Conservation (phyloP, 2,113 vertebrate species). For the Hippoglossus stenolepis region DNA sequence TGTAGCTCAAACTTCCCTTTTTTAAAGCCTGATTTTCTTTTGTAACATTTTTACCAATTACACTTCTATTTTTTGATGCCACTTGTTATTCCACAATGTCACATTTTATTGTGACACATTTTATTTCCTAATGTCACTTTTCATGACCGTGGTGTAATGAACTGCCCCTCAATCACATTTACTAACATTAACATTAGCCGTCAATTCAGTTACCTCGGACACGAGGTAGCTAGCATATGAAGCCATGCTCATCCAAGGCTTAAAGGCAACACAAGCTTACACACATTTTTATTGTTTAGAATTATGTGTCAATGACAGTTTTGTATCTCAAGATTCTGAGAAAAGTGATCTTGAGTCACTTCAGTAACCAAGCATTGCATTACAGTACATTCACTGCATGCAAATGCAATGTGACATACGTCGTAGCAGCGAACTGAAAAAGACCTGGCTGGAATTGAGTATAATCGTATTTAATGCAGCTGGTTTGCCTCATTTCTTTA, state of each 20-base stretch:
- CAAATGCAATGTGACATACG: not conserved
- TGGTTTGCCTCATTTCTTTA: conserved; percentile 19
- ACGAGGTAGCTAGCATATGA: not conserved
- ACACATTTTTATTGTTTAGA: not conserved
- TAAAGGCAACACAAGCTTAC: not conserved
- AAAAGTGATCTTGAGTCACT: not conserved
- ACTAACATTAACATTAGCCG: not conserved
- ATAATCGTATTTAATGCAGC: conserved; percentile 1
- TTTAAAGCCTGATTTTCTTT: not conserved
- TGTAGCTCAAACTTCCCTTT: not conserved
- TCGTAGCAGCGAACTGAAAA: not conserved
- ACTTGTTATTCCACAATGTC: not conserved
- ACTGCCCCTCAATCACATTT: not conserved
- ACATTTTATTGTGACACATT: not conserved
- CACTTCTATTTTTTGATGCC: not conserved
- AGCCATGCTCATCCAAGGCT: not conserved
- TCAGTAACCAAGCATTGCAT: not conserved
- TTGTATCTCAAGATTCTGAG: not conserved
- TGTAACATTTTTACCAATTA: not conserved
- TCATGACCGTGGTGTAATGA: not conserved
- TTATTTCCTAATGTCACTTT: not conserved
- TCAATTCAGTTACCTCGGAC: not conserved
- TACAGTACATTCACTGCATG: not conserved
- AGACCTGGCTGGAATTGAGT: conserved; percentile 1
- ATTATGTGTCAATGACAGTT: not conserved